phyloP scores from a whole-genome alignment of 1,140 invertebrate genomes.

The Temnothorax curvispinosus region DNA sequence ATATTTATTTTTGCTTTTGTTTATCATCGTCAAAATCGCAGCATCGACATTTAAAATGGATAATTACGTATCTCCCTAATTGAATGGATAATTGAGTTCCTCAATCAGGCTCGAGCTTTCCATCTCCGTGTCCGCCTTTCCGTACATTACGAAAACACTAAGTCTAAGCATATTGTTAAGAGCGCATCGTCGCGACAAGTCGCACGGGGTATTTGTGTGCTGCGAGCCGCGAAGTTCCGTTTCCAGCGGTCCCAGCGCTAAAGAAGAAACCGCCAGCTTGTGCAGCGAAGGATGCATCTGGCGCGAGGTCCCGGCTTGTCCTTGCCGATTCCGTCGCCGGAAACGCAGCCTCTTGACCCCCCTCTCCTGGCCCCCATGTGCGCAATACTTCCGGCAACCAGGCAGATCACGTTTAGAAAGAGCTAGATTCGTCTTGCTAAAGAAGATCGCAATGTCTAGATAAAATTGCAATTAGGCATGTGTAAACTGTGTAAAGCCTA shows the following conservation, averaged over 20 bases:
- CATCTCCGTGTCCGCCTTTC: conserved; percentile 65
- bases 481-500: not conserved
- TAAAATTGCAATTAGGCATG: conserved; percentile 26
- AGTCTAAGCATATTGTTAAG: conserved; percentile 66
- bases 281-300: conserved; percentile 85
- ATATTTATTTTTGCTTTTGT: not conserved
- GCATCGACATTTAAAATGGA: not conserved
- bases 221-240: conserved; percentile 74
- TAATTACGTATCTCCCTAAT: conserved; percentile 24
- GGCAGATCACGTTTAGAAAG: conserved; percentile 40
- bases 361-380: conserved; percentile 54
- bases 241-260: conserved; percentile 63
- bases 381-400: conserved; percentile 68
- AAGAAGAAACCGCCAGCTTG: conserved; percentile 79
- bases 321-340: conserved; percentile 81
- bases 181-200: conserved; percentile 72
- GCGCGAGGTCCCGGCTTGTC: conserved; percentile 83
- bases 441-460: conserved; percentile 55
- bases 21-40: not conserved
- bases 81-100: conserved; percentile 21
- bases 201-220: conserved; percentile 69
- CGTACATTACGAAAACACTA: conserved; percentile 66
- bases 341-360: conserved; percentile 77
- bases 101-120: not conserved
- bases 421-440: conserved; percentile 44